Conservation (phyloP, 1,140 invertebrate species). For the Brachionus asplanchnoidis region DNA sequence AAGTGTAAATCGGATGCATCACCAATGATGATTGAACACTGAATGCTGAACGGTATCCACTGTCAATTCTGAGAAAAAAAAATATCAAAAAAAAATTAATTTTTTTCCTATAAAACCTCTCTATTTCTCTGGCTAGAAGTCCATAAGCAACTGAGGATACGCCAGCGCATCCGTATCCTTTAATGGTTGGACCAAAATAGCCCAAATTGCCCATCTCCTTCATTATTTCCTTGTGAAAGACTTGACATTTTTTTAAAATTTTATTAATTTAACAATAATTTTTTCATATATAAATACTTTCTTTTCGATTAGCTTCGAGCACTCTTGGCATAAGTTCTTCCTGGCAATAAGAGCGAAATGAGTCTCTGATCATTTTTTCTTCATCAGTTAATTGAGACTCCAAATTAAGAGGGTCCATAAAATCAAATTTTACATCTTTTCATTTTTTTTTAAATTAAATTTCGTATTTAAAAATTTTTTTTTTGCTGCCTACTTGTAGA, state of each 20-base stretch:
- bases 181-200: slow-evolving; percentile 78
- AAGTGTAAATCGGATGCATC: slow-evolving; percentile 80
- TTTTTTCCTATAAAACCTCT: slow-evolving; percentile 60
- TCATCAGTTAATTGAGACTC: slow-evolving; percentile 72
- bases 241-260: slow-evolving; percentile 50
- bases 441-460: too few relatives aligned
- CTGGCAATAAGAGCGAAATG: slow-evolving; percentile 80
- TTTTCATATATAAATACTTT: slow-evolving; percentile 60
- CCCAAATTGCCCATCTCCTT: slow-evolving; percentile 82
- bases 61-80: slow-evolving; percentile 57
- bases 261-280: neutral
- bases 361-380: slow-evolving; percentile 80
- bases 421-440: slow-evolving; percentile 30
- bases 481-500: neutral
- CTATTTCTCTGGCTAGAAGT: slow-evolving; percentile 83
- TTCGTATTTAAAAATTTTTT: neutral
- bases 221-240: slow-evolving; percentile 80
- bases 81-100: neutral
- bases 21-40: slow-evolving; percentile 97
- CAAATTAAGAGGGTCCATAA: slow-evolving; percentile 7
- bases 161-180: slow-evolving; percentile 81
- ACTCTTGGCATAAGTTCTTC: slow-evolving; percentile 83
- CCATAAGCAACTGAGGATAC: slow-evolving; percentile 91
- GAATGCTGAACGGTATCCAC: slow-evolving; percentile 75
- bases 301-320: slow-evolving; percentile 80